Base-by-base conservation (phyloP, 1,140 invertebrate species). In the Babylonia areolata region DNA sequence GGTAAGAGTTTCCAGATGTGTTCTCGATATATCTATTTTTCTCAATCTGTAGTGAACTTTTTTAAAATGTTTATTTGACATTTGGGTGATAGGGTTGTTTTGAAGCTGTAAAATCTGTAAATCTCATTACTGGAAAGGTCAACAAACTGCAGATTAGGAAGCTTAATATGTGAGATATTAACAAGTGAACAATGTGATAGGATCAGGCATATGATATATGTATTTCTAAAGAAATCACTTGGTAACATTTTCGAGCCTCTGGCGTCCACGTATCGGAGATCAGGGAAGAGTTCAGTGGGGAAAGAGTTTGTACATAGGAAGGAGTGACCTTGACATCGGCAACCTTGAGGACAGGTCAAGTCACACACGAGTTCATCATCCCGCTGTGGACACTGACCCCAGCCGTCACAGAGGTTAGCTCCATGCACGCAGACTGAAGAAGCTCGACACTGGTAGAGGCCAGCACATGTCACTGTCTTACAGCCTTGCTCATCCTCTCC, bases 331-430 rank as follows among this genome's bases (percentile, higher is more conserved):
- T 51, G 42, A 71, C 84, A 89, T 3, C 54, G 12, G 31, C 86
- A 89, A 23, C 35, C 78, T 91, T 46, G 89, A 93, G 82, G 82
- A 46, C 82, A 84, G 23, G 20, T 42, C 3, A 42, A 15, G 2
- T 81, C 35, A 71, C 84, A 89, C n/a, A 87, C 69, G 64, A 75
- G 51, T 51, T 87, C 86, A 35, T 89, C 83, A 37, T 87, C 86
- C 39, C 54, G 73, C 35, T 86, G 75, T 69, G 85, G 87, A 83
- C 84, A 87, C 54, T 88, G 69, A 51, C 31, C 37, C 35, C 39
- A 39, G 17, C 75, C 80, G 84, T 85, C 82, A 39, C 84, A 85
- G 0, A 88, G 31, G 31, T 85, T 33, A 39, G 69, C 77, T 28
- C 39, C 31, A 28, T 79, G 81, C 58, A 87, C 35, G 40, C 75